Evolutionary conservation across 2,113 vertebrate species (phyloP).

Genomic region (Chunga burmeisteri): DNA sequence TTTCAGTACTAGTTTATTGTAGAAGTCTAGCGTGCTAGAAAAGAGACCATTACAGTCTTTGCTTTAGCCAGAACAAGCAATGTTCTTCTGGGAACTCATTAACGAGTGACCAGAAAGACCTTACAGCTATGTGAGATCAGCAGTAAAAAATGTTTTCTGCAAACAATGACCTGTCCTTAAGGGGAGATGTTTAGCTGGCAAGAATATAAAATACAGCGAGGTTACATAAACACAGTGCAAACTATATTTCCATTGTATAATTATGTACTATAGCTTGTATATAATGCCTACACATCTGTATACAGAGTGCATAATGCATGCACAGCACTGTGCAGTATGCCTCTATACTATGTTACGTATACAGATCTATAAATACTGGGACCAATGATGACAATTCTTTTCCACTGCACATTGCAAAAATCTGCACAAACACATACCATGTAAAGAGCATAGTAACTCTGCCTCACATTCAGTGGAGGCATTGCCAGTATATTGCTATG

Average conservation of each 20-base stretch:
- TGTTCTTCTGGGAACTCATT: constrained; percentile 9
- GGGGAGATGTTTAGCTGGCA: neutral
- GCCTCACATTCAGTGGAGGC: neutral
- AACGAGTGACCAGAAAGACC: neutral
- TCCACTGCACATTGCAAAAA: neutral
- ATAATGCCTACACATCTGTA: neutral
- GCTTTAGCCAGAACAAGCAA: neutral
- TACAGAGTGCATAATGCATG: neutral
- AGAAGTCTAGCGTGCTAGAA: neutral
- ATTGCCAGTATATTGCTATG: neutral
- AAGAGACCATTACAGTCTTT: neutral
- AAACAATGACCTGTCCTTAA: neutral
- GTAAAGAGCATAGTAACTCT: neutral
- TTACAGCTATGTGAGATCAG: neutral
- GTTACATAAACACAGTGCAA: neutral
- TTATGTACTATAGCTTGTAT: neutral
- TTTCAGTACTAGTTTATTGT: neutral
- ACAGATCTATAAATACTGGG: neutral
- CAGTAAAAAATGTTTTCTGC: neutral
- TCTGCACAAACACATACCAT: neutral
- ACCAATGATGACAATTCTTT: fast-evolving
- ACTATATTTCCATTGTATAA: neutral
- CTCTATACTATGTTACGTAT: neutral
- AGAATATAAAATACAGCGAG: neutral
- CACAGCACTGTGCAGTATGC: neutral